These are phyloP conservation scores for Brachylomia viminalis DNA, from an alignment of 2,888 invertebrate genomes.

Conservation along the genomic window DNA sequence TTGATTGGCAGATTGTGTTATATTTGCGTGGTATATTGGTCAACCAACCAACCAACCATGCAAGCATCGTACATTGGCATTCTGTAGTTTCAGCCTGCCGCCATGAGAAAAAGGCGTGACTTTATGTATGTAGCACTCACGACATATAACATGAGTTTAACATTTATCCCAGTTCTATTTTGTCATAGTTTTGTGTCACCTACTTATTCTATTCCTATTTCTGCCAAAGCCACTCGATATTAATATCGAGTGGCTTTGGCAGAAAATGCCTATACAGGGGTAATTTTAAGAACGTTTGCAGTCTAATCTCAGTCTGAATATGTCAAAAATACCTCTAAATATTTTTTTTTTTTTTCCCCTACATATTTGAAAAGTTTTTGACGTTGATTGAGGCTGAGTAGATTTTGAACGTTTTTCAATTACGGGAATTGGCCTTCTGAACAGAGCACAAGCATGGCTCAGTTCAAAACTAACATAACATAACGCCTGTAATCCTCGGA, in stretches of 20 bases:
- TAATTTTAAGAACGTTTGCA: too few species aligned
- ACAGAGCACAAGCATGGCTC: background rate
- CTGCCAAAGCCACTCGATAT: too few species aligned
- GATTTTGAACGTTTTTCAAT: too few species aligned
- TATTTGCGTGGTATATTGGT: background rate
- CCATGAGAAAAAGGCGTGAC: background rate
- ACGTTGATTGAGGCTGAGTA: too few species aligned
- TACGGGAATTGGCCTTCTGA: too few species aligned
- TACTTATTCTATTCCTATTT: background rate
- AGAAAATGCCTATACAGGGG: too few species aligned
- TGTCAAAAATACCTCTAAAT: too few species aligned
- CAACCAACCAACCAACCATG: background rate
- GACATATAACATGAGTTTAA: background rate
- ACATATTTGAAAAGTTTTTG: too few species aligned
- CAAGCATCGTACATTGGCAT: background rate
- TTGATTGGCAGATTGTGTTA: background rate
- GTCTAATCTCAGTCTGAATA: too few species aligned
- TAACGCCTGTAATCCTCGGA: background rate
- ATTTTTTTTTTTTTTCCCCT: too few species aligned
- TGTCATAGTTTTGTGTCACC: too few species aligned
- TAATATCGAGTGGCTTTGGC: background rate
- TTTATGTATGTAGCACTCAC: background rate
- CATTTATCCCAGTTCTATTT: background rate
- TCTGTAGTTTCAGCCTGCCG: background rate
- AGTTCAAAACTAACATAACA: background rate